These are phyloP conservation scores for Alosa sapidissima DNA, from an alignment of 2,797 vertebrate genomes.

Conservation along the genomic window DNA sequence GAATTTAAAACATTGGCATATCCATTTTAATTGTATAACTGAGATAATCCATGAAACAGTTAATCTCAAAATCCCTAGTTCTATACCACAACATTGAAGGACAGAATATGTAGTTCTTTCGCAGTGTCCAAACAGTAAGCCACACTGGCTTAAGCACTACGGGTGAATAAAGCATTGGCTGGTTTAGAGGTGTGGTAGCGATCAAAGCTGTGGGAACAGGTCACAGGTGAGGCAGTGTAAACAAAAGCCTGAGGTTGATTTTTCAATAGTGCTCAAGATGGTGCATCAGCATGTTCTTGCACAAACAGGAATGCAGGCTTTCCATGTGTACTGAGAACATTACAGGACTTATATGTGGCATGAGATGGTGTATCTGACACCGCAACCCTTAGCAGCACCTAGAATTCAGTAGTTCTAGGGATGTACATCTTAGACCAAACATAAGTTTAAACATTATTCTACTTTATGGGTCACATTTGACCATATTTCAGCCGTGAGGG, in stretches of 20 bases:
- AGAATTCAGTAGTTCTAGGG: not conserved
- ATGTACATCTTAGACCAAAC: not conserved
- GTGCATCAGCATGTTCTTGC: slow-evolving; percentile 4
- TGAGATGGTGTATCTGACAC: too few species aligned
- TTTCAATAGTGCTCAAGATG: slow-evolving; percentile 8
- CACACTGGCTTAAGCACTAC: not conserved
- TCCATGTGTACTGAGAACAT: not conserved
- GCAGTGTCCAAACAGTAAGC: not conserved
- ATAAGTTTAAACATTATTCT: too few species aligned
- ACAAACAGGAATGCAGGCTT: not conserved
- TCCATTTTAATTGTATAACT: too few species aligned
- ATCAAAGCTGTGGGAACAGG: slow-evolving; percentile 10
- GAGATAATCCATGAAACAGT: too few species aligned
- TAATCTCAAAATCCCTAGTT: too few species aligned
- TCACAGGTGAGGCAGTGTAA: slow-evolving; percentile 11
- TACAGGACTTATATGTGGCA: not conserved
- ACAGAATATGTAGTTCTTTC: slow-evolving; percentile 9
- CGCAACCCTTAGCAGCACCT: too few species aligned
- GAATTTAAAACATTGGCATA: too few species aligned
- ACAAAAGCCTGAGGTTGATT: not conserved
- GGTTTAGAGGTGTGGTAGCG: not conserved
- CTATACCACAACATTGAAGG: not conserved
- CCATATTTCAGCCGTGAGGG: too few species aligned
- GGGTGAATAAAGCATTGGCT: not conserved
- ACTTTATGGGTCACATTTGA: too few species aligned